Evolutionary conservation across 2,113 vertebrate genomes (phyloP).

Genomic region (Kryptolebias marmoratus): DNA sequence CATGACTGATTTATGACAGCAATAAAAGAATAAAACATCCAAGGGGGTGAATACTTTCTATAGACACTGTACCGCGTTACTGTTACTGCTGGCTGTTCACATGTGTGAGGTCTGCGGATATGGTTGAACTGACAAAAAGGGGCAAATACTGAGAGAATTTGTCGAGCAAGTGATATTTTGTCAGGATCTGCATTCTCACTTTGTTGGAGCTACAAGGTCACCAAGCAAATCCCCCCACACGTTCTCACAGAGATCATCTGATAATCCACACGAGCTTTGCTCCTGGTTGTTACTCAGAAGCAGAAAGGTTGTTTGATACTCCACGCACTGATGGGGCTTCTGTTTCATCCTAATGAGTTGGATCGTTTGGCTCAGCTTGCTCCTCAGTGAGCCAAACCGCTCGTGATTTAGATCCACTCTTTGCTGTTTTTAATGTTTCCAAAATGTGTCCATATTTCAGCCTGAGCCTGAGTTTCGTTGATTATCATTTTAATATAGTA

Average conservation of each 20-base stretch:
- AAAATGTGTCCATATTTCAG: background rate
- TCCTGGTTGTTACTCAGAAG: background rate
- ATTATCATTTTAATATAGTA: background rate
- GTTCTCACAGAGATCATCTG: background rate
- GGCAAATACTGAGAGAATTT: background rate
- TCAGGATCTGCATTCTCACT: background rate
- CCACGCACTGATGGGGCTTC: background rate
- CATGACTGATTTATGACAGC: too few species aligned
- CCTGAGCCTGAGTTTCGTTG: background rate
- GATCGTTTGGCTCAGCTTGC: background rate
- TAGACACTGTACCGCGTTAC: background rate
- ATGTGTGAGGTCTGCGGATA: conserved; percentile 7
- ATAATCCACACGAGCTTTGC: background rate
- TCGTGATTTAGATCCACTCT: background rate
- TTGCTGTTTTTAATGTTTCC: background rate
- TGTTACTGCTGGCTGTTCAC: conserved; percentile 16
- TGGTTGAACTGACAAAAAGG: conserved; percentile 2
- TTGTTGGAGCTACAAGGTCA: background rate
- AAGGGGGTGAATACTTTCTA: too few species aligned
- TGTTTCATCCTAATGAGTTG: background rate
- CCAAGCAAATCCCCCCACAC: too few species aligned
- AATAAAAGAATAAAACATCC: too few species aligned
- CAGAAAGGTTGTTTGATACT: background rate
- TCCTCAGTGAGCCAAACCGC: background rate
- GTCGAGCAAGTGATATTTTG: conserved; percentile 19